phyloP scores from a whole-genome alignment of 1,140 invertebrate species.

The Octopus bimaculoides region DNA sequence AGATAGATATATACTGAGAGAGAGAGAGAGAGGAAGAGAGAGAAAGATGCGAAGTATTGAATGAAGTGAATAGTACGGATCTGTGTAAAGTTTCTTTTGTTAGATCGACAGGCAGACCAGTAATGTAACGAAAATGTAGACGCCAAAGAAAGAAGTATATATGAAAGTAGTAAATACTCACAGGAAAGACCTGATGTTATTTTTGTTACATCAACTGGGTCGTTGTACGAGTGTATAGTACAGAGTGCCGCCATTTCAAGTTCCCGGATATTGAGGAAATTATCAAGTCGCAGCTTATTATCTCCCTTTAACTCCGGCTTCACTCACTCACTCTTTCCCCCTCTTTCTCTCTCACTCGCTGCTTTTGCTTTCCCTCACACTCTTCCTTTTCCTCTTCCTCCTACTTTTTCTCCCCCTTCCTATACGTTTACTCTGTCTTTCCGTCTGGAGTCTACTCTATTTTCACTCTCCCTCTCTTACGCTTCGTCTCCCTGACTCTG shows the following conservation, averaged over 20 bases:
- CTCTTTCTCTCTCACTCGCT: not conserved
- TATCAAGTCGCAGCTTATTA: not conserved
- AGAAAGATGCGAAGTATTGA: too few relatives aligned
- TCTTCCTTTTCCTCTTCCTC: not conserved
- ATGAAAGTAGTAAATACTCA: not conserved
- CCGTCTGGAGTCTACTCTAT: not conserved
- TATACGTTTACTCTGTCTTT: not conserved
- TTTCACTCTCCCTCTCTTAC: not conserved
- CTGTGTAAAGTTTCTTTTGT: too few relatives aligned
- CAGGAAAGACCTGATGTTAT: constrained; percentile 2
- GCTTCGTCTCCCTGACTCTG: not conserved
- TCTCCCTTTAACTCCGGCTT: not conserved
- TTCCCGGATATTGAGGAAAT: constrained; percentile 1
- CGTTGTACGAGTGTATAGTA: constrained; percentile 3
- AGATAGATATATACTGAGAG: too few relatives aligned
- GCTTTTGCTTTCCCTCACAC: not conserved
- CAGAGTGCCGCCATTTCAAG: constrained; percentile 9
- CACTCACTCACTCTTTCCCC: not conserved
- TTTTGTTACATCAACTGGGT: constrained; percentile 10
- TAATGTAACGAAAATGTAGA: too few relatives aligned
- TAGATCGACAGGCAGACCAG: too few relatives aligned
- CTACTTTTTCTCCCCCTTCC: too few relatives aligned
- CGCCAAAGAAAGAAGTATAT: too few relatives aligned
- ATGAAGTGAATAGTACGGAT: too few relatives aligned
- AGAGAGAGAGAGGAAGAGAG: too few relatives aligned